Conservation (phyloP, 2,797 vertebrate species). For the Syngnathus rostellatus region DNA sequence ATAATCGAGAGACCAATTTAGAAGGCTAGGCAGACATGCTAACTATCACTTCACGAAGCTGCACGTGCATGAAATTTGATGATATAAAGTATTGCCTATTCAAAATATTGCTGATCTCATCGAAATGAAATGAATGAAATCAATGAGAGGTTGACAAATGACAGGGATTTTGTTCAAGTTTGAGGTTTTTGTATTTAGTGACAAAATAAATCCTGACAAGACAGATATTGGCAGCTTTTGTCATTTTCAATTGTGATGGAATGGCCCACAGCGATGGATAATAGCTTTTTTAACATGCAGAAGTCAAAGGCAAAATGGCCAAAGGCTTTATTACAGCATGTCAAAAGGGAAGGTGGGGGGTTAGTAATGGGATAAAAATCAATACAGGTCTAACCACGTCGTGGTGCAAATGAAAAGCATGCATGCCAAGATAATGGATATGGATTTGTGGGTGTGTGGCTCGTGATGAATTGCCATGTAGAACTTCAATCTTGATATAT, state of each 20-base stretch:
- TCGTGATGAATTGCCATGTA: slow-evolving; percentile 50
- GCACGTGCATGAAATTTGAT: background rate
- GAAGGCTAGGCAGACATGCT: background rate
- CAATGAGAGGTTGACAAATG: background rate
- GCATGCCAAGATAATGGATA: slow-evolving; percentile 55
- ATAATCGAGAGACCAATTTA: background rate
- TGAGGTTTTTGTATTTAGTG: background rate
- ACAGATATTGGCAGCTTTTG: background rate
- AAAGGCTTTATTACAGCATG: slow-evolving; percentile 29
- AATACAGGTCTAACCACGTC: slow-evolving; percentile 36
- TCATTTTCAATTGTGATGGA: slow-evolving; percentile 1
- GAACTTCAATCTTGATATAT: slow-evolving; percentile 26
- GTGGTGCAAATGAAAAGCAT: slow-evolving; percentile 53
- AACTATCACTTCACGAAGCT: background rate
- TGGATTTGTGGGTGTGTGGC: slow-evolving; percentile 51
- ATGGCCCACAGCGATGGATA: background rate
- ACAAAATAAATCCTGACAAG: background rate
- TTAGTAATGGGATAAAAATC: slow-evolving; percentile 47
- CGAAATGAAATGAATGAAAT: background rate
- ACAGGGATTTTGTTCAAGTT: background rate
- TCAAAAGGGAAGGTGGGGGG: slow-evolving; percentile 21
- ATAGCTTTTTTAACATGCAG: slow-evolving; percentile 13
- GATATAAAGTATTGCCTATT: background rate
- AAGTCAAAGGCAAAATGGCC: slow-evolving; percentile 19
- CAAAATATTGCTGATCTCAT: background rate